Conservation (phyloP, 2,113 vertebrate genomes). For the Antigone vipio region DNA sequence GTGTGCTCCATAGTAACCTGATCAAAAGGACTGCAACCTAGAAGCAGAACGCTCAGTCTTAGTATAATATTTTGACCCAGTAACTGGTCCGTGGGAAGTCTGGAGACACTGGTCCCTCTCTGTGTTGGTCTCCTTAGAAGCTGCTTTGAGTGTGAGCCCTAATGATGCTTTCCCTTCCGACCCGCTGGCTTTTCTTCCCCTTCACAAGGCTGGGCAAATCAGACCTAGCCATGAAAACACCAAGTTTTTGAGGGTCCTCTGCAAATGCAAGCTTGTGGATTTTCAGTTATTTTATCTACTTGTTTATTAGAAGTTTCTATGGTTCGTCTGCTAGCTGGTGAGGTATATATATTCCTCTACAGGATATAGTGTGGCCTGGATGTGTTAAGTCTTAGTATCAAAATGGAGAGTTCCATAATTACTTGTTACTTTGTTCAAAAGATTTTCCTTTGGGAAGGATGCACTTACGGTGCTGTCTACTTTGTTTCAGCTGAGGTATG, state of each 20-base stretch:
- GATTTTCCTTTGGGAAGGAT: background rate
- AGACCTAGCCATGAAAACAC: background rate
- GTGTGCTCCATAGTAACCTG: constrained; percentile 71
- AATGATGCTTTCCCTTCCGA: background rate
- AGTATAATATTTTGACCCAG: constrained; percentile 74
- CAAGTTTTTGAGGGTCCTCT: background rate
- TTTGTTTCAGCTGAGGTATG: background rate
- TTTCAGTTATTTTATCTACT: background rate
- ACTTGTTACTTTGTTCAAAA: background rate
- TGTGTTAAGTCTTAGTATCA: background rate
- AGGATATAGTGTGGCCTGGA: background rate
- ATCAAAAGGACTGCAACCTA: constrained; percentile 74
- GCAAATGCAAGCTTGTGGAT: background rate
- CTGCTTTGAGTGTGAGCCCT: background rate
- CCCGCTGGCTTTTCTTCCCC: background rate
- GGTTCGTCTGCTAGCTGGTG: background rate
- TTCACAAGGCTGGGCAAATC: background rate
- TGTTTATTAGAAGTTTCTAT: background rate
- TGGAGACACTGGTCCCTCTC: background rate
- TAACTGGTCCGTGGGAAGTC: constrained; percentile 77
- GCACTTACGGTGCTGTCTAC: background rate
- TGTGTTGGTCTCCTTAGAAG: background rate
- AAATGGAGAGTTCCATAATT: background rate
- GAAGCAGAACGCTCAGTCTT: constrained; percentile 70
- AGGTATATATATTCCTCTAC: background rate